Evolutionary conservation across 1,140 invertebrate genomes (phyloP).

Genomic region (Drosophila sulfurigaster): DNA sequence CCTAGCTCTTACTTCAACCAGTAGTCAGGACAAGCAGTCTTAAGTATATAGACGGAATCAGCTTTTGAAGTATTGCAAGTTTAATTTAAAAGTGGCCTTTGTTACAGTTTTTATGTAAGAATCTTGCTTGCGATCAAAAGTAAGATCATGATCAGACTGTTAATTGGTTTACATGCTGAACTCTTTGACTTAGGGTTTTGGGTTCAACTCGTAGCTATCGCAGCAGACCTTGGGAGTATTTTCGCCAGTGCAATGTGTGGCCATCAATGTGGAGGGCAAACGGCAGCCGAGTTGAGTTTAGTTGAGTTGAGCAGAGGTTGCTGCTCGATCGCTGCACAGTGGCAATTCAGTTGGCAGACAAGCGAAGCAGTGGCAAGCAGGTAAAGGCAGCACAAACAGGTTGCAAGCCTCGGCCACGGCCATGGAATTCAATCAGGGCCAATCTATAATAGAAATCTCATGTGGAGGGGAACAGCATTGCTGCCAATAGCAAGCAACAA

Average conservation of each 20-base stretch:
- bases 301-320: constrained; percentile 2
- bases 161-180: constrained; percentile 26
- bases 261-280: constrained; percentile 17
- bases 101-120: not conserved
- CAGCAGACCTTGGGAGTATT: constrained; percentile 5
- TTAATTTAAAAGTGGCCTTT: not conserved
- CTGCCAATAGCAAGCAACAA: constrained; percentile 15
- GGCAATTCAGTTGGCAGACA: constrained; percentile 37
- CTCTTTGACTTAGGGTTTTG: constrained; percentile 7
- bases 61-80: not conserved
- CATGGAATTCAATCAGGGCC: constrained; percentile 82
- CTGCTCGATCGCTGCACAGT: constrained; percentile 24
- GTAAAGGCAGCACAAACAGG: constrained; percentile 60
- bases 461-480: constrained; percentile 62
- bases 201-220: not conserved
- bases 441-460: constrained; percentile 83
- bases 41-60: too few species aligned
- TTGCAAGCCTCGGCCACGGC: constrained; percentile 53
- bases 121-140: not conserved
- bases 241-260: constrained; percentile 29
- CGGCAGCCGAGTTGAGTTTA: not conserved
- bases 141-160: constrained; percentile 10
- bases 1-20: too few species aligned
- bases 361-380: constrained; percentile 24
- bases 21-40: too few species aligned